Evolutionary conservation across 2,797 vertebrate species (phyloP).

Genomic region (Bradypodion pumilum): DNA sequence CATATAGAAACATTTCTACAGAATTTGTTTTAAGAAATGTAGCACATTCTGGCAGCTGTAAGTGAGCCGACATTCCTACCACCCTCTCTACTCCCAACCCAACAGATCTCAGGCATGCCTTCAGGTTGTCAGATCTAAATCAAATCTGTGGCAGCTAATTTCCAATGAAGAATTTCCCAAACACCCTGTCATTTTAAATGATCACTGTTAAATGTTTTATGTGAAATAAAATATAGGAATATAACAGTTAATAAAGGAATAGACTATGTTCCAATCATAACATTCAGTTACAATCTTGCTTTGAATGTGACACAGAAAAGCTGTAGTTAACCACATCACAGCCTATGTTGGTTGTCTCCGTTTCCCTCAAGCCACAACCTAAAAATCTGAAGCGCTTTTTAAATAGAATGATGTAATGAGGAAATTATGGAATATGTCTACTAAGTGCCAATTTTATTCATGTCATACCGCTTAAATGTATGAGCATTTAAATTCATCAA

Average conservation of each 20-base stretch:
- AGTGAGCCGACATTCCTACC: conserved; percentile 52
- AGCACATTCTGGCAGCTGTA: conserved; percentile 39
- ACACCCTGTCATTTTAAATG: conserved; percentile 64
- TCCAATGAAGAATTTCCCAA: conserved; percentile 66
- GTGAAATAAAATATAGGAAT: conserved; percentile 67
- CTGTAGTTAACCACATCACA: conserved; percentile 64
- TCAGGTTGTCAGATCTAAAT: conserved; percentile 60
- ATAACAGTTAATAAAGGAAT: conserved; percentile 70
- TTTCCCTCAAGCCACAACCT: conserved; percentile 50
- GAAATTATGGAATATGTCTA: conserved; percentile 66
- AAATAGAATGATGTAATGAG: conserved; percentile 69
- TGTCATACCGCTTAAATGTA: conserved; percentile 61
- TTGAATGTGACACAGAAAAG: conserved; percentile 68
- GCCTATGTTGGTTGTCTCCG: conserved; percentile 50
- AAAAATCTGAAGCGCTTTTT: conserved; percentile 64
- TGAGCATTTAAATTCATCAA: conserved; percentile 63
- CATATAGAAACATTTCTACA: conserved; percentile 38
- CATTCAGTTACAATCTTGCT: conserved; percentile 67
- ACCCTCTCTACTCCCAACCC: conserved; percentile 45
- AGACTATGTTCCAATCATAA: conserved; percentile 64
- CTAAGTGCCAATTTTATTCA: conserved; percentile 64
- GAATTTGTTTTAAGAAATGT: conserved; percentile 24
- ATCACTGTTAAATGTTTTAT: conserved; percentile 64
- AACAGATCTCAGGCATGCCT: conserved; percentile 60
- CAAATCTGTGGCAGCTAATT: conserved; percentile 55